Percentiles rank a stretch among this genome's conserved stretches.
These are phyloP conservation scores for Canis aureus DNA, from an alignment of 2,113 vertebrate species.

Conservation along the genomic window DNA sequence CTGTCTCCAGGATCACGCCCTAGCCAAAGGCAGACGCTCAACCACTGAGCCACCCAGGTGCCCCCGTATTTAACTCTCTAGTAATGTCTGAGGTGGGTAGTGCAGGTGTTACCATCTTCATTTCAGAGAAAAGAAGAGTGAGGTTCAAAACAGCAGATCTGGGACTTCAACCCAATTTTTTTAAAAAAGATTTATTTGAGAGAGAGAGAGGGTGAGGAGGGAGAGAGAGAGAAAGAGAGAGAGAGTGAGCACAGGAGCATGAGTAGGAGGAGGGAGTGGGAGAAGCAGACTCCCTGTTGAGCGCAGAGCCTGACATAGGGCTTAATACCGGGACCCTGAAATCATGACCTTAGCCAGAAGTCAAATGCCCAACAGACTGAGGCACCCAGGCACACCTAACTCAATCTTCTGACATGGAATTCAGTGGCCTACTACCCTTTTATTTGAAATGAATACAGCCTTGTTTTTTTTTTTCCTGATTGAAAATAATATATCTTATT, in stretches of 20 bases:
- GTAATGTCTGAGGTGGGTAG: neutral
- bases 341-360: too few species aligned
- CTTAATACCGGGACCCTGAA: neutral
- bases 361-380: too few species aligned
- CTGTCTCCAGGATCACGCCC: too few species aligned
- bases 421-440: neutral
- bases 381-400: neutral
- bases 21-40: too few species aligned
- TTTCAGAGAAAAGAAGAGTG: neutral
- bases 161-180: neutral
- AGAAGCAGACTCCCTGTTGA: too few species aligned
- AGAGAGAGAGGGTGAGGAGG: too few species aligned
- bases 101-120: neutral
- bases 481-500: neutral
- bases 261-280: too few species aligned
- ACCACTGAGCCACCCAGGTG: too few species aligned
- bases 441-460: neutral
- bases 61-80: neutral
- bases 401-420: neutral
- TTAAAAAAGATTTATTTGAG: neutral
- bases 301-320: too few species aligned
- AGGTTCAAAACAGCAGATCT: neutral
- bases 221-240: too few species aligned
- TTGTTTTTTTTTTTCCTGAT: slow-evolving; percentile 20
- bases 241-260: too few species aligned